Percentiles rank a stretch among this genome's conserved stretches.
phyloP scores from a whole-genome alignment of 2,113 vertebrate genomes.

The Gambusia affinis region DNA sequence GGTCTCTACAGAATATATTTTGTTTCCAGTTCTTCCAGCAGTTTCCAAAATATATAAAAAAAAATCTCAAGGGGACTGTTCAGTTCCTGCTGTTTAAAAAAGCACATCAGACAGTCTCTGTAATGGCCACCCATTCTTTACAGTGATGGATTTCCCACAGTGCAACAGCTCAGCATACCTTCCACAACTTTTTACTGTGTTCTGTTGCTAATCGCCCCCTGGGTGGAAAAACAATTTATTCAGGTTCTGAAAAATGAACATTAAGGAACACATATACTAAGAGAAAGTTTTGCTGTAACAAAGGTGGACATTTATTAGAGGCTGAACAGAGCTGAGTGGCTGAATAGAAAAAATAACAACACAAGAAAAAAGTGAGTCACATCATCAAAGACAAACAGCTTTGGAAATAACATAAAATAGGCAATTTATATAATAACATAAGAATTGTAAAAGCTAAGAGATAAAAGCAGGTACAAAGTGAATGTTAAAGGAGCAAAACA shows the following conservation, averaged over 20 bases:
- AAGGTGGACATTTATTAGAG: constrained; percentile 48
- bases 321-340: constrained; percentile 34
- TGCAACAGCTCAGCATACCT: constrained; percentile 16
- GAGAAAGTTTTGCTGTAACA: constrained; percentile 41
- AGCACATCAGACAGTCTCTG: constrained; percentile 2
- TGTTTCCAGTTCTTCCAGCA: not conserved
- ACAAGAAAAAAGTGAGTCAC: constrained; percentile 14
- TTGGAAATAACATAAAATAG: constrained; percentile 32
- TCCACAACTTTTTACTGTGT: constrained; percentile 39
- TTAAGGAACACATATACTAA: constrained; percentile 28
- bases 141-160: constrained; percentile 29
- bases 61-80: not conserved
- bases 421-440: constrained; percentile 7
- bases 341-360: not conserved
- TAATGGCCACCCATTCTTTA: constrained; percentile 45
- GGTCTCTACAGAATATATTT: not conserved
- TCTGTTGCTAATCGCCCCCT: constrained; percentile 43
- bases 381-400: constrained; percentile 13
- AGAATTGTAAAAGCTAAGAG: constrained; percentile 29
- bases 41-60: not conserved
- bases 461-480: constrained; percentile 30
- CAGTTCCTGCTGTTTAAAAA: constrained; percentile 25
- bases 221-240: constrained; percentile 58
- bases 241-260: constrained; percentile 54
- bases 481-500: constrained; percentile 21